Conservation (phyloP, 1,140 invertebrate genomes). For the Maniola jurtina region DNA sequence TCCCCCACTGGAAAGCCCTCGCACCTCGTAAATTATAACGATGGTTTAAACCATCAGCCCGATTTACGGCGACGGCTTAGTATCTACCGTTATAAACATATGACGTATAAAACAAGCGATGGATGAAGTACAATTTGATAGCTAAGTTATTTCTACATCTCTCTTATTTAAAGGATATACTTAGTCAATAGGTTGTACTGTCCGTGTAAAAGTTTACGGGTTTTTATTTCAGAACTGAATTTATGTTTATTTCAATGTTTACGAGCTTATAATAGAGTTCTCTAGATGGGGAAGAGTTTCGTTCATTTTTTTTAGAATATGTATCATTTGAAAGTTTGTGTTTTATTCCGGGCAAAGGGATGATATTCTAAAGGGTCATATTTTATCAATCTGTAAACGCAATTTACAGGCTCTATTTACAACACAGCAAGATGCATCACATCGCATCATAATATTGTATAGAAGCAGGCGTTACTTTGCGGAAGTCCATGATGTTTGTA, state of each 20-base stretch:
- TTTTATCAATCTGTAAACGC: no score
- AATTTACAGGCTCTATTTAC: no score
- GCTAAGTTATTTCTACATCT: neutral
- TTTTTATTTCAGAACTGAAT: neutral
- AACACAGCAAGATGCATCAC: no score
- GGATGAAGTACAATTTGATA: neutral
- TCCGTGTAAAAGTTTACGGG: neutral
- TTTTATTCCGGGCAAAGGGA: no score
- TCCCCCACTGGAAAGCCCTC: conserved; percentile 30
- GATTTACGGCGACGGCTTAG: conserved; percentile 50
- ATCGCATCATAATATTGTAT: no score
- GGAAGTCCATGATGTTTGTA: no score
- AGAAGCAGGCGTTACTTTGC: no score
- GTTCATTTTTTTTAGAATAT: no score
- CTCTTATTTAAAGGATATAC: neutral
- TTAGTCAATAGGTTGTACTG: conserved; percentile 7
- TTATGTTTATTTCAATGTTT: conserved; percentile 3
- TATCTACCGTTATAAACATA: conserved; percentile 3
- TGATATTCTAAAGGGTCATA: no score
- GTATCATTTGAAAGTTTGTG: no score
- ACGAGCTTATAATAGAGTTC: neutral
- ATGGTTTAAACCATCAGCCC: conserved; percentile 50
- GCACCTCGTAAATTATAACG: conserved; percentile 42
- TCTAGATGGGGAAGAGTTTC: no score
- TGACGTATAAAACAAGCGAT: neutral